These are phyloP conservation scores for Trachelus tabidus DNA, from an alignment of 2,888 invertebrate genomes.

Conservation along the genomic window DNA sequence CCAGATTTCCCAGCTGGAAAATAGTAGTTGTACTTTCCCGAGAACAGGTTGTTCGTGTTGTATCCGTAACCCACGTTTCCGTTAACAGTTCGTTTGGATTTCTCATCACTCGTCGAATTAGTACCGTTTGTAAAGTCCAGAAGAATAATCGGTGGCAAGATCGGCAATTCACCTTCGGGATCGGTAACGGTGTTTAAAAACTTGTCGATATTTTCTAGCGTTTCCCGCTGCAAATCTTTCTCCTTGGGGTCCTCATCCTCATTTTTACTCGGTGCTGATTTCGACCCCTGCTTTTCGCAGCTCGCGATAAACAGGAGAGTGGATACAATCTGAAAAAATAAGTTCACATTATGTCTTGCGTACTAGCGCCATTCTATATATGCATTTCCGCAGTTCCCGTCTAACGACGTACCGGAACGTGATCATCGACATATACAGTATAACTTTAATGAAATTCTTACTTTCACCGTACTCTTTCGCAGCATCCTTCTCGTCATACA, in stretches of 20 bases:
- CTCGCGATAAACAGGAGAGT: slow-evolving; percentile 39
- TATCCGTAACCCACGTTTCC: slow-evolving; percentile 79
- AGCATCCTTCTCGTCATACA: slow-evolving; percentile 9
- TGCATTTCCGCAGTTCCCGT: neutral
- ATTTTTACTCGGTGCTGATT: slow-evolving; percentile 11
- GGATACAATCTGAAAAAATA: slow-evolving; percentile 41
- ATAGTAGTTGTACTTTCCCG: slow-evolving; percentile 56
- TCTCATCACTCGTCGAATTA: slow-evolving; percentile 47
- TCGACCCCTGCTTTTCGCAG: slow-evolving; percentile 22
- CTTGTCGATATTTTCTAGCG: slow-evolving; percentile 6
- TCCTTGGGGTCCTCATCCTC: neutral
- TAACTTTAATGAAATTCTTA: slow-evolving; percentile 39
- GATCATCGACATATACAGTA: slow-evolving; percentile 29
- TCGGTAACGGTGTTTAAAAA: slow-evolving; percentile 13
- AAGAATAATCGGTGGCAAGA: slow-evolving; percentile 59
- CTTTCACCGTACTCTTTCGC: slow-evolving; percentile 49
- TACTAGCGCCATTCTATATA: neutral
- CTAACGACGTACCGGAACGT: slow-evolving; percentile 1
- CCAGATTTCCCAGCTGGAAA: slow-evolving; percentile 59
- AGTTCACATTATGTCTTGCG: neutral
- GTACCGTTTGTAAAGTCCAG: slow-evolving; percentile 57
- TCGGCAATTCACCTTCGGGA: slow-evolving; percentile 41
- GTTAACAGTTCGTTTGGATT: slow-evolving; percentile 77
- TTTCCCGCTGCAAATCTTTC: neutral
- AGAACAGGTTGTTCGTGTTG: slow-evolving; percentile 65